phyloP scores from a whole-genome alignment of 2,797 vertebrate genomes.

The Acrocephalus scirpaceus region DNA sequence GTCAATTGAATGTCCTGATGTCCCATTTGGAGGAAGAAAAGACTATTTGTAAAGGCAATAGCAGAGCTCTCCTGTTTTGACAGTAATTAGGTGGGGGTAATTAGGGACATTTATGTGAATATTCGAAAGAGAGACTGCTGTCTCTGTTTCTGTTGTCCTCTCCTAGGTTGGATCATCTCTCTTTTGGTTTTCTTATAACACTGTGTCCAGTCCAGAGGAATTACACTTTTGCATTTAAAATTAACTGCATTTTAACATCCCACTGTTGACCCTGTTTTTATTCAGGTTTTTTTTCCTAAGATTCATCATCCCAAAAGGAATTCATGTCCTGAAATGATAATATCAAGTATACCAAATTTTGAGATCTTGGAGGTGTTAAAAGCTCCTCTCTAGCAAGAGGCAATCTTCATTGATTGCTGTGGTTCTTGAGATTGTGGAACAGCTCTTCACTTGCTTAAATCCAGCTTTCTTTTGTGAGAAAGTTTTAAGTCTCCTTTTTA shows the following conservation, averaged over 20 bases:
- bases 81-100: not conserved
- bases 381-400: constrained; percentile 24
- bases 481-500: constrained; percentile 37
- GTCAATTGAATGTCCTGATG: not conserved
- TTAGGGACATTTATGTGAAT: not conserved
- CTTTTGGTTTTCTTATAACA: not conserved
- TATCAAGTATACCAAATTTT: constrained; percentile 21
- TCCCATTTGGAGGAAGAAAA: not conserved
- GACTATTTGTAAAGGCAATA: not conserved
- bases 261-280: not conserved
- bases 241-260: not conserved
- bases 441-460: constrained; percentile 40
- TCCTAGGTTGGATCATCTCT: not conserved
- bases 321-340: not conserved
- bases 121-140: not conserved
- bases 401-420: constrained; percentile 54
- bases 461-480: constrained; percentile 12
- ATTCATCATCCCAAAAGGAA: not conserved
- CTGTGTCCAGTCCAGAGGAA: not conserved
- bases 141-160: not conserved
- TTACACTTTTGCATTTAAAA: not conserved
- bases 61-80: not conserved
- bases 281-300: not conserved
- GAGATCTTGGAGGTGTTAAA: constrained; percentile 2
- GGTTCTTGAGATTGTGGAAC: constrained; percentile 34